Evolutionary conservation across 35 echinoderm and acorn worm species (phyloP), one percentile per base, ranked within the genome.

Genomic region (Strongylocentrotus purpuratus): DNA sequence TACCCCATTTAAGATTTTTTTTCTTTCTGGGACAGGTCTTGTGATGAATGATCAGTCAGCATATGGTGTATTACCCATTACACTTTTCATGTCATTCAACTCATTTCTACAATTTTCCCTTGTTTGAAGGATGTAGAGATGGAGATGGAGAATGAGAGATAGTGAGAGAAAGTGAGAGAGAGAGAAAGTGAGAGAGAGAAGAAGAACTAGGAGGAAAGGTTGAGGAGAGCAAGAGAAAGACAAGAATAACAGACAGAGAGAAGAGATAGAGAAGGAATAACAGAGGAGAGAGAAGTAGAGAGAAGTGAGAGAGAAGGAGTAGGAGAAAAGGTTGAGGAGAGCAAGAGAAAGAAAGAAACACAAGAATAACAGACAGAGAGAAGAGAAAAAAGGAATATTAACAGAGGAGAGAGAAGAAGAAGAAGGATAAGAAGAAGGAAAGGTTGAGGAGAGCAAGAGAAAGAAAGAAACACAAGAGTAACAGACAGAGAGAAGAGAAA

Each of bases 21-120:
- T 46, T 46, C 12, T 28, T 28, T 1, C 86, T 32, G 11, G 18
- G 33, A 89, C 20, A n/a, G 45, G 87, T 46, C 87, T 33, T 89
- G 87, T 89, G 87, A 89, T 89, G 87, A 89, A 22, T 89, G 87
- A 46, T 89, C 12, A 45, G 87, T 46, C 31, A 33, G 45, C 18
- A 89, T 25, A 89, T 33, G 15, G 87, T 17, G 31, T 41, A 17
- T 89, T 89, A 89, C 87, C 7, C 65, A 78, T 78, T 78, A 6
- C 65, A 78, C 22, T 78, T 78, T 22, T 78, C 14, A 89, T 45
- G 87, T 89, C 87, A 89, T 89, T 89, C 87, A 89, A 89, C 87
- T 89, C 65, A 78, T 78, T 78, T 78, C 20, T 28, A 78, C 65
- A 28, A 28, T 78, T 78, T 78, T 28, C 65, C 65, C 7, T 3